Percentiles rank a stretch among this genome's conserved stretches.
phyloP scores from a whole-genome alignment of 2,888 invertebrate species.

The Xestia sexstrigata region DNA sequence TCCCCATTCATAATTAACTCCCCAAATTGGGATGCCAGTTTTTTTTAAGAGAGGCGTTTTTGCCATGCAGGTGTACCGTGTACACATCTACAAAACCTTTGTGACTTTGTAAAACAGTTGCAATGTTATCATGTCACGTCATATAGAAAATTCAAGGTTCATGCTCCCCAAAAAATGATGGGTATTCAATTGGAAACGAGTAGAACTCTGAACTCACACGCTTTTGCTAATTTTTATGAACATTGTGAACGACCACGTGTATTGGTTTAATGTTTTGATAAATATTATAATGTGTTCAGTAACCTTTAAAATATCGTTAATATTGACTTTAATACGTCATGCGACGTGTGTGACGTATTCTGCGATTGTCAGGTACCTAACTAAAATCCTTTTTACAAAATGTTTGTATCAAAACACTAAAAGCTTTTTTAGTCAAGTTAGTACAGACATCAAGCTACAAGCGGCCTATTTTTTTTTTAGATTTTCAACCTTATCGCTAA shows the following conservation, averaged over 20 bases:
- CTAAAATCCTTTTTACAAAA: background rate
- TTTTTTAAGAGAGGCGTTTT: background rate
- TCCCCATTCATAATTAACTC: too few relatives aligned
- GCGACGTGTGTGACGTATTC: slow-evolving; percentile 5
- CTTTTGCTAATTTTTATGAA: background rate
- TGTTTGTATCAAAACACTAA: background rate
- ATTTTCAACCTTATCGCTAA: too few relatives aligned
- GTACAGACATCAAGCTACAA: too few relatives aligned
- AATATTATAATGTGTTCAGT: too few relatives aligned
- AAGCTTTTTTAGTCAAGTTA: background rate
- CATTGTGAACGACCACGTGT: too few relatives aligned
- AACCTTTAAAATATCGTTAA: too few relatives aligned
- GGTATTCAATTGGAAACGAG: background rate
- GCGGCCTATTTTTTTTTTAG: too few relatives aligned
- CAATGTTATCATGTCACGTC: background rate
- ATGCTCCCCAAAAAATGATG: background rate
- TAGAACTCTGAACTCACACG: background rate
- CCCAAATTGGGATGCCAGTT: background rate
- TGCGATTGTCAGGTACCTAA: background rate
- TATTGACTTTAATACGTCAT: slow-evolving; percentile 11
- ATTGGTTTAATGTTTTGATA: too few relatives aligned
- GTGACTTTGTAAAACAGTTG: background rate
- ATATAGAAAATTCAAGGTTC: background rate
- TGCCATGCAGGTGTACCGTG: background rate
- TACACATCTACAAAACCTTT: background rate